These are phyloP conservation scores for Ia io DNA, from an alignment of 2,113 vertebrate genomes.

Conservation along the genomic window DNA sequence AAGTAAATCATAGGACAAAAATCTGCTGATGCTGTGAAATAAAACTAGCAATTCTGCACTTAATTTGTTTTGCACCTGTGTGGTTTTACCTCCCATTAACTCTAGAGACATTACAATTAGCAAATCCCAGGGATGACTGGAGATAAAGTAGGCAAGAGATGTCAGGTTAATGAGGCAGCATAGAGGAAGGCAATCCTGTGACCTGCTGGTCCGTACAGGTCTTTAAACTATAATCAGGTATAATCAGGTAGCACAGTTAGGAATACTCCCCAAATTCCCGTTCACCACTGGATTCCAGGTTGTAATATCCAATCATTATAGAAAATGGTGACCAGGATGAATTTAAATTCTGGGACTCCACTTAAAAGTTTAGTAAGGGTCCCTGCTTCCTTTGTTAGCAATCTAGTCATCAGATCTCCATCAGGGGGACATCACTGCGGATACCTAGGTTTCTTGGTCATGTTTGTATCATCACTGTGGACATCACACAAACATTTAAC, in stretches of 20 bases:
- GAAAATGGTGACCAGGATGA: background rate
- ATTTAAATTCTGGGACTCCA: background rate
- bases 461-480: background rate
- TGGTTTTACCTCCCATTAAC: conserved; percentile 37
- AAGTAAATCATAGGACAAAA: background rate
- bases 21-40: conserved; percentile 11
- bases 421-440: background rate
- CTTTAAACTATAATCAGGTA: conserved; percentile 25
- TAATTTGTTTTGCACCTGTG: conserved; percentile 33
- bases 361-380: background rate
- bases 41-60: background rate
- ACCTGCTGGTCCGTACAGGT: background rate
- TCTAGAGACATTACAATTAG: conserved; percentile 45
- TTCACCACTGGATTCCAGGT: background rate
- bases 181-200: background rate
- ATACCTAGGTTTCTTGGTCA: background rate
- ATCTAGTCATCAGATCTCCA: background rate
- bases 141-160: background rate
- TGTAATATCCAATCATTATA: background rate
- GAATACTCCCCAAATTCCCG: background rate
- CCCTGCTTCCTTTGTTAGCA: background rate
- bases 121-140: background rate
- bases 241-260: background rate
- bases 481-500: background rate
- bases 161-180: conserved; percentile 46